Base-by-base conservation (phyloP, 2,113 vertebrate genomes). In the Ceratotherium simum region DNA sequence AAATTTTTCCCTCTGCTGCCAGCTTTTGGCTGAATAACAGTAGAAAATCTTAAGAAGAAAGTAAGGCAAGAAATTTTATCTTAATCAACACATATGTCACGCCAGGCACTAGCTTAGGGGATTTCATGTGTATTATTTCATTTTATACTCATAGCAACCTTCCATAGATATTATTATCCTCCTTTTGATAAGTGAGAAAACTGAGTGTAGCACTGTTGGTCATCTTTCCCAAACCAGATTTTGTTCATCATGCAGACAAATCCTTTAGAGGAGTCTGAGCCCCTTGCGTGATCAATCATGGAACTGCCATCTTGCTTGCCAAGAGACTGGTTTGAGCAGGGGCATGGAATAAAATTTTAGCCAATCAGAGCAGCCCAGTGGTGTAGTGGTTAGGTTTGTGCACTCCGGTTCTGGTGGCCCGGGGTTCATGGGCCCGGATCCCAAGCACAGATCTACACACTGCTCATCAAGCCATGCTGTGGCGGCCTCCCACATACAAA, bases 1-100 rank as follows among this genome's bases (percentile, higher is more conserved):
- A 79, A 33, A 83, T 76, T 88, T 67, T 64, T 36, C 70, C 70
- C 87, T 78, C 79, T 90, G 91, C 62, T 88, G 87, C 87, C 91
- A 82, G 65, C 82, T 97, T 91, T 83, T 91, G 82, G 82, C 83
- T 70, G 0, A 83, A 73, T 10, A 72, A 64, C 23, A 80, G 36
- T n/a, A 54, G 67, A 91, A 72, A 89, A 67, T 36, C 56, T 64
- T 79, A 51, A 88, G 48, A 48, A 96, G 62, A 65, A 76, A 70
- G 31, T 56, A 42, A 87, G 23, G 5, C 16, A 69, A 82, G 46
- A 92, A 79, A 65, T 73, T 62, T 73, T 42, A 54, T 75, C 25
- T 39, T 92, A 80, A 51, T 65, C 33, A 73, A 83, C 10, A 89
- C n/a, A 56, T 56, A 88, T 76, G 48, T 90, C 39, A 86, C 20